Evolutionary conservation across 2,888 invertebrate genomes (phyloP).

Genomic region (Standfussiana lucernea): DNA sequence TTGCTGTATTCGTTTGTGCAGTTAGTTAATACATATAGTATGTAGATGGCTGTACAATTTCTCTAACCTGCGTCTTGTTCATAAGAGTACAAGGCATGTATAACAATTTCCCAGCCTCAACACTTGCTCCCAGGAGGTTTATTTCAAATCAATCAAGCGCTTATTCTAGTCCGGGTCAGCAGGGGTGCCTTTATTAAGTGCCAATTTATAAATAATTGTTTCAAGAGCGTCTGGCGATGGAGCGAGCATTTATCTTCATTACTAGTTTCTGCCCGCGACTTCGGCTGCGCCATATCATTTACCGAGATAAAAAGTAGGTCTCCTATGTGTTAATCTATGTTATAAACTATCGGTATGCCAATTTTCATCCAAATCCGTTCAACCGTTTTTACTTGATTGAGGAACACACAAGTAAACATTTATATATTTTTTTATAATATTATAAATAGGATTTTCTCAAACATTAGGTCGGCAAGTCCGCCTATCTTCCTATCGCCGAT

Average conservation of each 20-base stretch:
- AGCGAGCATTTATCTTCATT: slow-evolving; percentile 49
- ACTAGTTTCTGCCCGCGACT: not conserved
- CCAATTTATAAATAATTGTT: slow-evolving; percentile 66
- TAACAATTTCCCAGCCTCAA: slow-evolving; percentile 10
- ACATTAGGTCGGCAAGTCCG: too few relatives aligned
- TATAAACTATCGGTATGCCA: not conserved
- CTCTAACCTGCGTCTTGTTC: not conserved
- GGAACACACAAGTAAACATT: too few relatives aligned
- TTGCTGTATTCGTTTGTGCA: not conserved
- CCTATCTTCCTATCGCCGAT: too few relatives aligned
- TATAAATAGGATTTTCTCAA: too few relatives aligned
- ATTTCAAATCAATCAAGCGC: slow-evolving; percentile 67
- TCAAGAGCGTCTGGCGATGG: slow-evolving; percentile 39
- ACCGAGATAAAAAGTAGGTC: not conserved
- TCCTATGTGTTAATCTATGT: not conserved
- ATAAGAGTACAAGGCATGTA: not conserved
- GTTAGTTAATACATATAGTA: too few relatives aligned
- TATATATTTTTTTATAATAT: too few relatives aligned
- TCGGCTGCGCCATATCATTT: not conserved
- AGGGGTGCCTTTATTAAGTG: slow-evolving; percentile 58
- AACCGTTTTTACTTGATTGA: not conserved
- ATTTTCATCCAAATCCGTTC: not conserved
- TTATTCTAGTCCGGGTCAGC: slow-evolving; percentile 42
- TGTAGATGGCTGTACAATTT: not conserved
- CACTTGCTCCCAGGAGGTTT: slow-evolving; percentile 35